phyloP scores from a whole-genome alignment of 2,888 invertebrate genomes.

The Saturnia japonica region DNA sequence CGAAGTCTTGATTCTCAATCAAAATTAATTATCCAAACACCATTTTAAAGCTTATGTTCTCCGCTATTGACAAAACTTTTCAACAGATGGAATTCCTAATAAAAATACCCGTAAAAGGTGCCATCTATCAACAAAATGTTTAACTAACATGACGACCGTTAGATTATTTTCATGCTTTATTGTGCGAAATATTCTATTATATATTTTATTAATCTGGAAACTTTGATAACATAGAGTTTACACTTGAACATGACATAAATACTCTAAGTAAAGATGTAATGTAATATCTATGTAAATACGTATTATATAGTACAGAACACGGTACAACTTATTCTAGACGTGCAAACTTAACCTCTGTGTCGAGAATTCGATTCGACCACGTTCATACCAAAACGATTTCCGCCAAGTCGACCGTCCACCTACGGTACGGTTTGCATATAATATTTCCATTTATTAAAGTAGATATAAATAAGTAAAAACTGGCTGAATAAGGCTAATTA shows the following conservation, averaged over 20 bases:
- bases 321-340: conserved; percentile 68
- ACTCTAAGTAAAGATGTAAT: not conserved
- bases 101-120: too few relatives aligned
- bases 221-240: not conserved
- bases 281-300: not conserved
- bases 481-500: not conserved
- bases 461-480: not conserved
- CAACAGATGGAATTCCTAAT: too few relatives aligned
- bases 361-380: conserved; percentile 62
- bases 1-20: too few relatives aligned
- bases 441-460: conserved; percentile 61
- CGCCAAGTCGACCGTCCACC: conserved; percentile 34
- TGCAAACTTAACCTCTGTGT: conserved; percentile 66
- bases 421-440: conserved; percentile 11
- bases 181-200: too few relatives aligned
- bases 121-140: too few relatives aligned
- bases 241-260: not conserved
- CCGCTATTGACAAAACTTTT: too few relatives aligned
- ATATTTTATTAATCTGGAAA: too few relatives aligned
- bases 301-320: not conserved
- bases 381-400: conserved; percentile 63
- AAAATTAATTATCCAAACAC: too few relatives aligned
- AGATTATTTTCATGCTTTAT: too few relatives aligned
- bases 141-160: too few relatives aligned
- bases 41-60: too few relatives aligned